Evolutionary conservation across 2,797 vertebrate genomes (phyloP), one percentile per base, ranked within the genome.

Genomic region (Cheirogaleus major): DNA sequence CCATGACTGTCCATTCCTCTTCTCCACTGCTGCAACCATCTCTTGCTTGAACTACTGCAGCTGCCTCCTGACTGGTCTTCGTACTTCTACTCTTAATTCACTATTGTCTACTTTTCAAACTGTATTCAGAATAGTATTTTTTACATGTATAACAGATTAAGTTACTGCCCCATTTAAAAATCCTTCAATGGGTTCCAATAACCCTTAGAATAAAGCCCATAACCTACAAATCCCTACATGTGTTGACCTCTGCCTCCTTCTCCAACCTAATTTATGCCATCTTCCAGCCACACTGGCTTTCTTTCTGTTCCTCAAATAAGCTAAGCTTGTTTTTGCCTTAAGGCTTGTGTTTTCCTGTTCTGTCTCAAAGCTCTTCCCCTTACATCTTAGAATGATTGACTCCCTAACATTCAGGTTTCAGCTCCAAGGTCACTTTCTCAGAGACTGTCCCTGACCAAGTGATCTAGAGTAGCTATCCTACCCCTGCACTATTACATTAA

Each of bases 321-420:
- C 52, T 65, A 79, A 72, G 57, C 15, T 43, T 92, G 32, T 18
- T 82, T 57, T 8, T 90, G 32, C 43, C 38, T 12, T 59, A 41
- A 73, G 75, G 32, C 6, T 41, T 95, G 50, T 93, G 59, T 41
- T 67, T 43, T 73, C 32, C 48, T 48, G 1, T 85, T 80, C 12
- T 41, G 32, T 83, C 72, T 92, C 57, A 63, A 75, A 95, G 63
- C 57, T 41, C 63, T 65, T 84, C 27, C 38, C 32, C 0, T 79
- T 35, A 41, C 15, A 32, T 35, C 17, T 63, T 70, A 41, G 63
- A 88, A 50, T 45, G 50, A 75, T 7, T 23, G 59, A 69, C 2
- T 94, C 65, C 23, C 94, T 90, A 80, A 95, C 17, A 61, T 63
- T 91, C 32, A 59, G 43, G n/a, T 65, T 57, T 93, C 55, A 59